Percentiles rank a stretch among this genome's conserved stretches.
Conservation (phyloP, 2,113 vertebrate species). For the Chloropsis cyanopogon region DNA sequence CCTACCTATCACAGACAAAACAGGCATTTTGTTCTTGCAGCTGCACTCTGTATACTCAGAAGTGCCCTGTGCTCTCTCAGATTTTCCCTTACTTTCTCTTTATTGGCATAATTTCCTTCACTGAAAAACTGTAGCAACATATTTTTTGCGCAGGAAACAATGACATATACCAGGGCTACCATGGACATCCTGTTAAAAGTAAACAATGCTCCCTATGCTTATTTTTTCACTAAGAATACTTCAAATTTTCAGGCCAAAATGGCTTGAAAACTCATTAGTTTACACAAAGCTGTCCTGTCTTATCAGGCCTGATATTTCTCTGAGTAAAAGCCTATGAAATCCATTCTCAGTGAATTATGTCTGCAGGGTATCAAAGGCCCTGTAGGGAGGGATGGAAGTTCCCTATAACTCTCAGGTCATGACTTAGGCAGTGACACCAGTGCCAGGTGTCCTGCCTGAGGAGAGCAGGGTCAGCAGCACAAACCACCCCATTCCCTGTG, state of each 20-base stretch:
- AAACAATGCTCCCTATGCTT: not conserved
- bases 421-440: not conserved
- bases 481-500: not conserved
- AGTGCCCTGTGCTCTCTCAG: not conserved
- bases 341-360: not conserved
- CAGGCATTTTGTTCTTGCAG: not conserved
- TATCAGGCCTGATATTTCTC: not conserved
- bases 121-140: not conserved
- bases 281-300: not conserved
- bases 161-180: not conserved
- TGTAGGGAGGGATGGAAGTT: not conserved
- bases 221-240: not conserved
- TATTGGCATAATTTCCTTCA: not conserved
- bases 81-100: constrained; percentile 7
- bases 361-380: not conserved
- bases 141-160: not conserved
- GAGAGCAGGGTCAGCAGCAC: not conserved
- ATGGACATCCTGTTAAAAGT: not conserved
- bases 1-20: not conserved
- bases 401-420: not conserved
- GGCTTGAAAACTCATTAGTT: not conserved
- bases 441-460: not conserved
- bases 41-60: not conserved
- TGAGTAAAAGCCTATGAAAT: not conserved
- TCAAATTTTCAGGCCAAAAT: not conserved